Evolutionary conservation across 2,888 invertebrate species (phyloP).

Genomic region (Eubasilissa splendida): DNA sequence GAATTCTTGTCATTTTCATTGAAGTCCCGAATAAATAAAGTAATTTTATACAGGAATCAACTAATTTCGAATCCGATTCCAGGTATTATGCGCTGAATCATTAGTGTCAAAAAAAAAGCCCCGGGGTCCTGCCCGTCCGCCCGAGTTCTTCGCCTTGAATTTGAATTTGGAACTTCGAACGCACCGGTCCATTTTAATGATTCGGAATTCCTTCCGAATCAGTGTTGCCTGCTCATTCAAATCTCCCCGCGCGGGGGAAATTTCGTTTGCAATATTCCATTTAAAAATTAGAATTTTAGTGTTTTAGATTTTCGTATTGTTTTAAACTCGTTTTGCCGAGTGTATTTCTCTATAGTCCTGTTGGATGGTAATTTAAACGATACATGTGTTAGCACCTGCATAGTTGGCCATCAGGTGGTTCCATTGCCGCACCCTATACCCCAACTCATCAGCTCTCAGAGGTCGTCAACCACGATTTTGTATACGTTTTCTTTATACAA

Average conservation of each 20-base stretch:
- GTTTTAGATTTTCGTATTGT: no score
- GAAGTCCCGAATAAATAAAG: conserved; percentile 18
- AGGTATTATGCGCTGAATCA: conserved; percentile 18
- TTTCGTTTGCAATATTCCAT: not conserved
- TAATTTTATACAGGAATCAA: not conserved
- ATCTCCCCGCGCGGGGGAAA: not conserved
- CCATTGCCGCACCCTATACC: not conserved
- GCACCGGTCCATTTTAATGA: conserved; percentile 15
- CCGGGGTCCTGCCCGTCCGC: not conserved
- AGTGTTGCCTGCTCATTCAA: conserved; percentile 23
- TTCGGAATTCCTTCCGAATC: conserved; percentile 1
- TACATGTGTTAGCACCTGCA: conserved; percentile 29
- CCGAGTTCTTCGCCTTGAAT: conserved; percentile 7
- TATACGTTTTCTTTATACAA: no score
- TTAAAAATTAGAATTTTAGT: not conserved
- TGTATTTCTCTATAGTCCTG: not conserved
- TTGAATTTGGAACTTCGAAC: conserved; percentile 3
- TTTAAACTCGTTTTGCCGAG: no score
- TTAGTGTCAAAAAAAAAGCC: conserved; percentile 10
- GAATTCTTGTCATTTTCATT: conserved; percentile 23
- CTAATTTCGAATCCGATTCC: conserved; percentile 15
- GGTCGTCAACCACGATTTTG: conserved; percentile 3
- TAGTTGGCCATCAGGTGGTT: conserved; percentile 20
- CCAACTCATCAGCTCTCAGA: not conserved
- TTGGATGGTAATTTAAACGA: conserved; percentile 8